Base-by-base conservation (phyloP, 1,140 invertebrate genomes). In the Cyclina sinensis region DNA sequence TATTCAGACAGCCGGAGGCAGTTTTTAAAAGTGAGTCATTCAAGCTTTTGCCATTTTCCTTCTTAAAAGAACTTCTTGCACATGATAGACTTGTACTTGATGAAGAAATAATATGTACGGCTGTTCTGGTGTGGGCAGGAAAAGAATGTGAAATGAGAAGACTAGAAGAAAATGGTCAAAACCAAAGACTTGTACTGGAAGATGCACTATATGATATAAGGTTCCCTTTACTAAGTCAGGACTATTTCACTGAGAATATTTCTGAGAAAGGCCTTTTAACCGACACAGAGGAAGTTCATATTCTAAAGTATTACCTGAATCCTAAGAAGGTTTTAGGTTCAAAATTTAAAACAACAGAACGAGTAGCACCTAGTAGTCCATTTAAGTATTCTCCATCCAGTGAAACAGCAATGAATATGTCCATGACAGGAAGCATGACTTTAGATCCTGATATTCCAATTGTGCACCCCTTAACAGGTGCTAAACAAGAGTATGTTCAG, bases 181-280 rank as follows among this genome's bases (percentile, higher is more conserved):
- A 87, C 39, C 85, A 87, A 39, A 54, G 85, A 14, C 5, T 46
- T 35, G 57, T 80, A 2, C 62, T 87, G 0, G 37, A 54, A 21
- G 76, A 87, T 35, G 30, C 59, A 14, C 18, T 87, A 11, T 87
- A 39, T 78, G 37, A 62, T 12, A 79, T 87, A 51, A 30, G 85
- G n/a, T 65, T 78, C 21, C 74, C 85, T 35, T 54, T 87, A 5
- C 27, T 87, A 37, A 65, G 48, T 70, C 48, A 80, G 46, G 85
- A 87, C 48, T 87, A 43, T 48, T 87, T 87, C 30, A 78, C 48
- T 11, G 59, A 79, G 3, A 79, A 87, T 70, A 70, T 87, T 12
- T 87, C 85, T n/a, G 85, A 87, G 57, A 68, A 21, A 4, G 57
- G 57, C 4, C 35, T 87, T 30, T 57, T 87, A 16, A 39, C 76